Evolutionary conservation across 2,113 vertebrate species (phyloP).

Genomic region (Sminthopsis crassicaudata): DNA sequence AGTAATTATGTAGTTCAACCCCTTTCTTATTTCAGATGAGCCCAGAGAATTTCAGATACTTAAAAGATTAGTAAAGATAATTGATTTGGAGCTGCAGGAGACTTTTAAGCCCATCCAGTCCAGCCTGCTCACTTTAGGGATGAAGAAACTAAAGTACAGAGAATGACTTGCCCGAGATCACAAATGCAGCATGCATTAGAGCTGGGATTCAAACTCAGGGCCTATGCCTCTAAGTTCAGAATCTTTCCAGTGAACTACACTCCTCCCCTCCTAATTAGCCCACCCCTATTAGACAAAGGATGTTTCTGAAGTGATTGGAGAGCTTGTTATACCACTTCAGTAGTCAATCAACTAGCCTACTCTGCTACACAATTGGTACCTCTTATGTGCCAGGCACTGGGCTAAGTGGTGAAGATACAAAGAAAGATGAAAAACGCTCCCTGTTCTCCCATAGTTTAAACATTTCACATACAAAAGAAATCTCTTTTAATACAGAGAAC

Average conservation of each 20-base stretch:
- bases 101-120: background rate
- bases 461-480: background rate
- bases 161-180: background rate
- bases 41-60: background rate
- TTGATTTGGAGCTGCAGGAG: background rate
- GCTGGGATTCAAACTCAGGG: background rate
- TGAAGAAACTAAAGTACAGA: background rate
- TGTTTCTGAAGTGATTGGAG: background rate
- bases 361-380: background rate
- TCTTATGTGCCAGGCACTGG: background rate
- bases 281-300: background rate
- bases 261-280: background rate
- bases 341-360: background rate
- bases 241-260: background rate
- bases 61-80: background rate
- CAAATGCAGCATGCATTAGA: background rate
- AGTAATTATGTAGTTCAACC: background rate
- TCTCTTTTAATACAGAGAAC: background rate
- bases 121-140: background rate
- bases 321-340: background rate
- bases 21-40: background rate
- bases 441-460: constrained; percentile 18
- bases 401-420: background rate
- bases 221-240: background rate
- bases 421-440: constrained; percentile 26